A percentile compares a stretch with the other conserved stretches of the same genome.
phyloP scores from a whole-genome alignment of 2,797 vertebrate species.

The Poecilia velifera region DNA sequence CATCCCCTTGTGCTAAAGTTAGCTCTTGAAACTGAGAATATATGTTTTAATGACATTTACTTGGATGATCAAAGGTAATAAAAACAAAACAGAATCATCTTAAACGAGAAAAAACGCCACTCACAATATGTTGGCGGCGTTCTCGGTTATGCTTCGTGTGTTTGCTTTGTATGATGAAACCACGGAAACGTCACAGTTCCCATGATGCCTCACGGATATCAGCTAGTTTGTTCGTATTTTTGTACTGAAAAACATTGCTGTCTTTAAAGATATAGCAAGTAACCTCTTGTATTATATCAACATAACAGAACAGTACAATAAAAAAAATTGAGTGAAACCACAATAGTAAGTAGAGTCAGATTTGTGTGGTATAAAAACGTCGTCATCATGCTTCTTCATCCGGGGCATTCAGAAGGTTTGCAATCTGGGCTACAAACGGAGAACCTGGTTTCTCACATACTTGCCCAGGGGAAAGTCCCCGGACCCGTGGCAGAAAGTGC shows the following conservation, averaged over 20 bases:
- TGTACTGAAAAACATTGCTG: background rate
- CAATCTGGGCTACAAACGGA: constrained; percentile 69
- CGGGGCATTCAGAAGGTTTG: constrained; percentile 78
- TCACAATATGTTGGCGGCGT: background rate
- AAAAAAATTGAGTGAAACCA: accelerated
- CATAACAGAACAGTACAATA: background rate
- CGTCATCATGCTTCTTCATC: accelerated
- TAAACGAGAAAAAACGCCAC: background rate
- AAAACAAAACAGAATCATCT: background rate
- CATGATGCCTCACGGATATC: constrained; percentile 34
- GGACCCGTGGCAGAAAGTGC: constrained; percentile 74
- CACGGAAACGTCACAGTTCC: constrained; percentile 28
- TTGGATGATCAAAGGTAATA: background rate
- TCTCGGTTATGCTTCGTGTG: background rate
- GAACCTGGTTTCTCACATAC: constrained; percentile 15
- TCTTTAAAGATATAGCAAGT: background rate
- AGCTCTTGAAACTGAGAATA: background rate
- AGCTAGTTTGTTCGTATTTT: background rate
- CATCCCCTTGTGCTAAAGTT: background rate
- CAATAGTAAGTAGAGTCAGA: accelerated
- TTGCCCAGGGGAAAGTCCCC: constrained; percentile 80
- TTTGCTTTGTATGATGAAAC: background rate
- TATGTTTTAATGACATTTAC: background rate
- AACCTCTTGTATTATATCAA: no score
- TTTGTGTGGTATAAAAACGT: accelerated